Conservation (phyloP, 2,113 vertebrate species). For the Neopipo cinnamomea region DNA sequence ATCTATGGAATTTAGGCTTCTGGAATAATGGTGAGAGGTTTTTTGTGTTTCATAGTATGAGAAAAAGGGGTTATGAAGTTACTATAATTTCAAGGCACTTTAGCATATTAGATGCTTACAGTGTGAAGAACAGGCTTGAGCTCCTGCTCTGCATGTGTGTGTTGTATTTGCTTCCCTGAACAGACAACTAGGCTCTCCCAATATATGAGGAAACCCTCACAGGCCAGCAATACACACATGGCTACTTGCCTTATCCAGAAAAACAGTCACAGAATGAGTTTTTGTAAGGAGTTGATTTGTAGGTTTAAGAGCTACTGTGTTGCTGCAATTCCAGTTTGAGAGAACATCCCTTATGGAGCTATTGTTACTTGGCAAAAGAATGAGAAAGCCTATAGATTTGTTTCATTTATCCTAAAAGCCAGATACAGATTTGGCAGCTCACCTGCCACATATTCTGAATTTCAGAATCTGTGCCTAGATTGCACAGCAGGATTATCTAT, state of each 20-base stretch:
- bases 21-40: background rate
- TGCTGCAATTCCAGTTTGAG: background rate
- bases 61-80: background rate
- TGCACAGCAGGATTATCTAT: background rate
- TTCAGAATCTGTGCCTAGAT: background rate
- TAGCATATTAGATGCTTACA: background rate
- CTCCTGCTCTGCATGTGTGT: background rate
- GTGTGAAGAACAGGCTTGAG: background rate
- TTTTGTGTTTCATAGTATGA: background rate
- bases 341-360: background rate
- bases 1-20: background rate
- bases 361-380: background rate
- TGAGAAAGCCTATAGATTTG: background rate
- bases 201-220: background rate
- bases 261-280: background rate
- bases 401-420: background rate
- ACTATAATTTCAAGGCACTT: background rate
- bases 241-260: background rate
- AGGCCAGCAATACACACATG: background rate
- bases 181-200: background rate
- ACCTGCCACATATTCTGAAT: background rate
- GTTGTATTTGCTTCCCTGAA: background rate
- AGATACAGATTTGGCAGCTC: background rate
- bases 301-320: background rate
- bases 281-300: background rate